Evolutionary conservation across 2,797 vertebrate genomes (phyloP).

Genomic region (Chrysocyon brachyurus): DNA sequence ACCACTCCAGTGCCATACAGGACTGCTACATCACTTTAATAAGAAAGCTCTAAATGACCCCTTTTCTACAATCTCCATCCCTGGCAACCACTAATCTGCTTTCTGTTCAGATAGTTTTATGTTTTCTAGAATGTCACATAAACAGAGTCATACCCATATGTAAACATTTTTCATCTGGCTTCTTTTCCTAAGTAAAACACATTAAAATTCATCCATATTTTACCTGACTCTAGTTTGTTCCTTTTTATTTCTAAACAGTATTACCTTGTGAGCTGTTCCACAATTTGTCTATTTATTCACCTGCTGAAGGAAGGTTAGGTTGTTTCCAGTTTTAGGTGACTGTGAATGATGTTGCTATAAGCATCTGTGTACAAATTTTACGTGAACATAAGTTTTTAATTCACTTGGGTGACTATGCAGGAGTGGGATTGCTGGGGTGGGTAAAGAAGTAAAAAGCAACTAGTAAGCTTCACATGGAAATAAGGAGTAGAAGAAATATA

Average conservation of each 20-base stretch:
- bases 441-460: not conserved
- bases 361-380: not conserved
- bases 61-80: not conserved
- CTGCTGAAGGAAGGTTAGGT: not conserved
- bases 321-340: conserved; percentile 23
- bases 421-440: not conserved
- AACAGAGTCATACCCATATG: not conserved
- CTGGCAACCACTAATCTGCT: not conserved
- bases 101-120: not conserved
- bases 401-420: not conserved
- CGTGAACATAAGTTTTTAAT: not conserved
- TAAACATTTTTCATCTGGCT: not conserved
- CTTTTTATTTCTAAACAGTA: not conserved
- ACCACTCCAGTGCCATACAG: not conserved
- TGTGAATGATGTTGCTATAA: not conserved
- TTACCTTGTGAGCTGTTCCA: not conserved
- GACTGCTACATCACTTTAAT: not conserved
- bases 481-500: not conserved
- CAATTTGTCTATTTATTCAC: not conserved
- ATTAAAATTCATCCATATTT: not conserved
- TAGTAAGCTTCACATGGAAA: not conserved
- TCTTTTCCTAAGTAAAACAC: not conserved
- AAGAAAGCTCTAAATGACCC: not conserved
- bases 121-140: not conserved
- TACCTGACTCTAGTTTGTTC: not conserved